Percentiles rank a stretch among this genome's conserved stretches.
phyloP scores from a whole-genome alignment of 2,888 invertebrate species.

The Diloba caeruleocephala region DNA sequence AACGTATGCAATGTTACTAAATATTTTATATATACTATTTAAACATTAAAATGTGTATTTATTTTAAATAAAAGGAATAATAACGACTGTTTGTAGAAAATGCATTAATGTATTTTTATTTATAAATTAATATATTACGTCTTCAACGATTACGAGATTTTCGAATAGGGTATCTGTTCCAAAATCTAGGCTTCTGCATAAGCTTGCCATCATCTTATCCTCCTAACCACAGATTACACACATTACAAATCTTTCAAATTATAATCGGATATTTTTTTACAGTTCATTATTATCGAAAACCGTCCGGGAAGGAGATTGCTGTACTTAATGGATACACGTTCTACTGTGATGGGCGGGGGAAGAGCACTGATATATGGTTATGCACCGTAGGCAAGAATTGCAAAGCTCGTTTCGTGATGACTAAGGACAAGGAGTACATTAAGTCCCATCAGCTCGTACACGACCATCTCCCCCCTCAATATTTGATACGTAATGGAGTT shows the following conservation, averaged over 20 bases:
- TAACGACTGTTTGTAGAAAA: too few relatives aligned
- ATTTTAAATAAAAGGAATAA: too few relatives aligned
- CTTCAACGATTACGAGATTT: too few relatives aligned
- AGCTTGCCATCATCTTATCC: too few relatives aligned
- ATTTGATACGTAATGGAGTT: slow-evolving; percentile 11
- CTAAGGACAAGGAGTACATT: slow-evolving; percentile 8
- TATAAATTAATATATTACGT: too few relatives aligned
- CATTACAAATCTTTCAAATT: not conserved
- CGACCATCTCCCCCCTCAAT: slow-evolving; percentile 13
- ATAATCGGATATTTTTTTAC: not conserved
- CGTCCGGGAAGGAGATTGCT: slow-evolving; percentile 54
- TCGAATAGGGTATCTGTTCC: too few relatives aligned
- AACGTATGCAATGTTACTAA: too few relatives aligned
- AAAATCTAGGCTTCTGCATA: too few relatives aligned
- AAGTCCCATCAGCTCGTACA: slow-evolving; percentile 19
- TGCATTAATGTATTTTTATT: too few relatives aligned
- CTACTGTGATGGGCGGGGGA: slow-evolving; percentile 34
- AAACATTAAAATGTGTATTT: too few relatives aligned
- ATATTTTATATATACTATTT: too few relatives aligned
- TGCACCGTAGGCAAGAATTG: slow-evolving; percentile 17
- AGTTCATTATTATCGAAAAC: slow-evolving; percentile 43
- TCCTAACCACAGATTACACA: too few relatives aligned
- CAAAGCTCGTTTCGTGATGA: slow-evolving; percentile 18
- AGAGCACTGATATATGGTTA: slow-evolving; percentile 4
- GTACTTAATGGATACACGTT: slow-evolving; percentile 63